These are phyloP conservation scores for Psilopsiagon aymara DNA, from an alignment of 2,113 vertebrate species.

Conservation along the genomic window DNA sequence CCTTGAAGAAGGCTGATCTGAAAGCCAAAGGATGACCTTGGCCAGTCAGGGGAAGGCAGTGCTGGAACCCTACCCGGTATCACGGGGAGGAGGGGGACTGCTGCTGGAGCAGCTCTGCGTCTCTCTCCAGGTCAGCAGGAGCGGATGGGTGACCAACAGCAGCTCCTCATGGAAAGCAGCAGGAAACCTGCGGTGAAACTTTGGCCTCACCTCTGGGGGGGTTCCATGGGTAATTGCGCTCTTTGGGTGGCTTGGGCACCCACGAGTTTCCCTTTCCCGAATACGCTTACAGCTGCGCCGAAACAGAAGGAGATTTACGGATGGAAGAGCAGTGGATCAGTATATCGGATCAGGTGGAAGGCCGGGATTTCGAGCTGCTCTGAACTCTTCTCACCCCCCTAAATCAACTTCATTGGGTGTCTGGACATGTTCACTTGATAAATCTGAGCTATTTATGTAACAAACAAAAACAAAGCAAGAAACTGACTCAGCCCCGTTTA, in stretches of 20 bases:
- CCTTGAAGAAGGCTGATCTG: neutral
- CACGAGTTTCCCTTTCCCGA: neutral
- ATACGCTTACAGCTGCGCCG: neutral
- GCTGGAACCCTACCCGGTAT: neutral
- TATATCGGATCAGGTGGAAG: neutral
- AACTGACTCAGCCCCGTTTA: neutral
- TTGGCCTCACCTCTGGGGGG: neutral
- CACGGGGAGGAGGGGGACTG: accelerated
- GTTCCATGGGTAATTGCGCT: neutral
- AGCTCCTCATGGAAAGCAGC: neutral
- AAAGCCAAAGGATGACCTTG: neutral
- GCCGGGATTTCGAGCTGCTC: neutral
- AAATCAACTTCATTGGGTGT: conserved; percentile 32
- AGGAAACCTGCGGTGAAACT: neutral
- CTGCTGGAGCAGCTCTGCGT: neutral
- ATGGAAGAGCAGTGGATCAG: neutral
- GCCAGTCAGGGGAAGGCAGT: accelerated
- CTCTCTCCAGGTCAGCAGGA: accelerated
- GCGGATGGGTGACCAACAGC: neutral
- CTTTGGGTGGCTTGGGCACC: neutral
- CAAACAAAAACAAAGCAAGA: neutral
- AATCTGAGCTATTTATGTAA: neutral
- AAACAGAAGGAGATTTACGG: neutral
- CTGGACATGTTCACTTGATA: neutral
- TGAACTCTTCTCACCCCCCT: neutral